These are phyloP conservation scores for Sanderia malayensis DNA, from an alignment of 30 jellyfish, hydroid and myxozoan genomes.

Conservation along the genomic window DNA sequence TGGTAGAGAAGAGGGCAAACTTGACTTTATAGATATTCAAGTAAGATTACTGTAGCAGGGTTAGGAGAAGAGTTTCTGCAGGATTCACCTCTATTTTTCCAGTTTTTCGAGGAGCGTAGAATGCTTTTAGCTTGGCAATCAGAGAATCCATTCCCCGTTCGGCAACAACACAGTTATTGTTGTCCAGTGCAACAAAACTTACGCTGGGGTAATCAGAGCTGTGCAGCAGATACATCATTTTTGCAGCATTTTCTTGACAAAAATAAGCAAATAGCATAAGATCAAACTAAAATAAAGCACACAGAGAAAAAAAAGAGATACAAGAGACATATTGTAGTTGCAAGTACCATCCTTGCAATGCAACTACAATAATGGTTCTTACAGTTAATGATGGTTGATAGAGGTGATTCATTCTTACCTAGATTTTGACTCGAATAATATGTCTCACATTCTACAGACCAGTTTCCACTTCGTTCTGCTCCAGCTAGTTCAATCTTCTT, in stretches of 20 bases:
- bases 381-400: too few species aligned
- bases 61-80: too few species aligned
- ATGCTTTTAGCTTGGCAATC: conserved; percentile 55
- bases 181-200: conserved; percentile 68
- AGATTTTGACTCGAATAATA: conserved; percentile 43
- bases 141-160: conserved; percentile 75
- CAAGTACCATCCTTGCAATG: too few species aligned
- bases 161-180: conserved; percentile 80
- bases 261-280: too few species aligned
- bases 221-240: conserved; percentile 56
- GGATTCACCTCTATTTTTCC: conserved; percentile 89
- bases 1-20: too few species aligned
- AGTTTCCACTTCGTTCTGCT: conserved; percentile 70
- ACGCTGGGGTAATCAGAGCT: conserved; percentile 62
- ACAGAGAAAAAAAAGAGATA: too few species aligned
- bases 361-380: too few species aligned
- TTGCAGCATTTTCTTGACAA: conserved; percentile 46
- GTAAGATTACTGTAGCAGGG: too few species aligned
- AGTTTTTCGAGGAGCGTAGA: conserved; percentile 67
- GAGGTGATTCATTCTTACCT: too few species aligned
- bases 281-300: too few species aligned
- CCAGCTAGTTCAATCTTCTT: conserved; percentile 70
- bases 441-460: conserved; percentile 87
- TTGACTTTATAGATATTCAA: too few species aligned
- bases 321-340: too few species aligned